Conservation (phyloP, 2,797 vertebrate species). For the Sitta carolinensis region DNA sequence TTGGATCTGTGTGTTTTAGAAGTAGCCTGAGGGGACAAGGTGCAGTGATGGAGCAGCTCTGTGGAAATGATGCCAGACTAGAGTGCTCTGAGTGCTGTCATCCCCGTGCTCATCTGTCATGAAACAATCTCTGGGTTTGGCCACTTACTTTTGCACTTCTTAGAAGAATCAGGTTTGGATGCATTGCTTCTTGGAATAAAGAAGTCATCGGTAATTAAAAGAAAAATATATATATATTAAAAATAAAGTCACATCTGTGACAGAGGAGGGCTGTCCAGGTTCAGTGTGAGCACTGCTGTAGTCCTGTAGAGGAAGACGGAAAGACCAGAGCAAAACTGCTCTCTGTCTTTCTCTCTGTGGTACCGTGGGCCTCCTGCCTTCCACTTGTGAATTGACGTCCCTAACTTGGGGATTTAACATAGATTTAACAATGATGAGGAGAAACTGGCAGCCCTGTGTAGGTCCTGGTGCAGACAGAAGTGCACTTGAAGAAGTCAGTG, state of each 20-base stretch:
- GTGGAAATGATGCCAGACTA: not conserved
- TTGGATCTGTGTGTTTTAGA: not conserved
- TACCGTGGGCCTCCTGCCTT: accelerated
- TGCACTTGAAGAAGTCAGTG: not conserved
- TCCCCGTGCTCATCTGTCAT: not conserved
- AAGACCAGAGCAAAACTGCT: not conserved
- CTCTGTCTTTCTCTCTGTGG: not conserved
- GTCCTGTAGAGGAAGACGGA: not conserved
- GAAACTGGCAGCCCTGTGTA: not conserved
- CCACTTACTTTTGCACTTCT: not conserved
- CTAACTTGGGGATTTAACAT: not conserved
- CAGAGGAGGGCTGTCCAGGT: not conserved
- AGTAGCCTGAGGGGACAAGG: not conserved
- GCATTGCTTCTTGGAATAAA: not conserved
- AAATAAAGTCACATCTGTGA: not conserved
- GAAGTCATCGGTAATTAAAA: not conserved
- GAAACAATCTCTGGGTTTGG: not conserved
- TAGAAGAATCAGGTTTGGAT: not conserved
- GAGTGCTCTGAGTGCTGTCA: not conserved
- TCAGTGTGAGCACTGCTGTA: not conserved
- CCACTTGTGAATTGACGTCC: not conserved
- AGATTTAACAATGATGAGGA: not conserved
- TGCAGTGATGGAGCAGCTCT: not conserved
- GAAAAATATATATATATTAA: too few relatives aligned
- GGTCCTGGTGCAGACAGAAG: not conserved